Percentiles rank a stretch among this genome's conserved stretches.
Conservation (phyloP, 2,888 invertebrate genomes). For the Erebia epiphron region DNA sequence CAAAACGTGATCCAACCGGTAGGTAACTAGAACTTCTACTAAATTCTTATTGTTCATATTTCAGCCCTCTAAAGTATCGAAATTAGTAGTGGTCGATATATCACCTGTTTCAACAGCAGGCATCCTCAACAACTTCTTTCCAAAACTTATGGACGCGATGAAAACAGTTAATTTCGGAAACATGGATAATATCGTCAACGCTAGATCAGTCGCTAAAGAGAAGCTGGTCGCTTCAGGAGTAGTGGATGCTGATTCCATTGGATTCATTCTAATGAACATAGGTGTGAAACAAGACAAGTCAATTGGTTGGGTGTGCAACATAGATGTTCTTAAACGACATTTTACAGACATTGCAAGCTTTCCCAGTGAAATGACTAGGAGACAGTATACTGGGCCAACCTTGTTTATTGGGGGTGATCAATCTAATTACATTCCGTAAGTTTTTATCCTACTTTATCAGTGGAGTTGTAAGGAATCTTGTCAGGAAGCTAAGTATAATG, state of each 20-base stretch:
- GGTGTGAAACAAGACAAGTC: slow-evolving; percentile 46
- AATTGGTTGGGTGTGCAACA: slow-evolving; percentile 61
- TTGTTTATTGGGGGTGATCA: slow-evolving; percentile 63
- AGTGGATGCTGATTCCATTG: slow-evolving; percentile 43
- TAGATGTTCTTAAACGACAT: slow-evolving; percentile 49
- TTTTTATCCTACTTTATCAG: slow-evolving; percentile 28
- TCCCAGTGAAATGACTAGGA: slow-evolving; percentile 51
- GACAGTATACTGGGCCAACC: slow-evolving; percentile 55
- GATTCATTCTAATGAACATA: slow-evolving; percentile 61
- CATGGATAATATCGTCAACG: slow-evolving; percentile 81
- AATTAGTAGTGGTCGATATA: slow-evolving; percentile 87
- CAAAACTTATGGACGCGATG: slow-evolving; percentile 79
- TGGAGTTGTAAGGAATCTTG: too few species aligned
- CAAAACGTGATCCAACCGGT: too few species aligned
- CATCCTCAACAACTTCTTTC: slow-evolving; percentile 80
- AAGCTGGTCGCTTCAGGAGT: slow-evolving; percentile 49
- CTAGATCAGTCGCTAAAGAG: slow-evolving; percentile 71
- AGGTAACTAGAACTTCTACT: too few species aligned
- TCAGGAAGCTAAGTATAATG: too few species aligned
- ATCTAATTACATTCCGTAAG: slow-evolving; percentile 66
- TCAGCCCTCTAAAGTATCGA: slow-evolving; percentile 81
- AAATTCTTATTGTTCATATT: slow-evolving; percentile 39
- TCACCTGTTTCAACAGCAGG: slow-evolving; percentile 84
- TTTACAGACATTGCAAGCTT: slow-evolving; percentile 56
- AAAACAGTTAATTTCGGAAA: slow-evolving; percentile 78